Conservation (phyloP, 2,797 vertebrate species). For the Thaleichthys pacificus region DNA sequence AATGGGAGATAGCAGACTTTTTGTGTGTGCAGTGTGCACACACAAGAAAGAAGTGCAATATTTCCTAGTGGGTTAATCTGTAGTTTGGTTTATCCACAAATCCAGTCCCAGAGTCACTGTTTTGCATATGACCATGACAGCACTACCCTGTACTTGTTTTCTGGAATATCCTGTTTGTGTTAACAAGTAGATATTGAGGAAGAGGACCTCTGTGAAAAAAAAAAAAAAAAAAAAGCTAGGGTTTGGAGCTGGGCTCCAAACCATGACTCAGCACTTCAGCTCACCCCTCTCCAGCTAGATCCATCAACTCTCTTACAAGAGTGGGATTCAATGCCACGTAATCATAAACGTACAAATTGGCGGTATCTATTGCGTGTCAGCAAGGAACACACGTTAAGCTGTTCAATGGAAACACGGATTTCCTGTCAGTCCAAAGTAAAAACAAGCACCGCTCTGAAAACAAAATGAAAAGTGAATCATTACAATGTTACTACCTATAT, state of each 20-base stretch:
- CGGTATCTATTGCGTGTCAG: too few species aligned
- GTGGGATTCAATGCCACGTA: too few species aligned
- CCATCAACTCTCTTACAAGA: too few species aligned
- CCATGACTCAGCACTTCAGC: too few species aligned
- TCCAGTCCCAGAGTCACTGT: not conserved
- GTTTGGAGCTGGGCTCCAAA: too few species aligned
- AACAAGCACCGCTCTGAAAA: too few species aligned
- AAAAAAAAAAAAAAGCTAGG: too few species aligned
- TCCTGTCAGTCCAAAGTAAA: too few species aligned
- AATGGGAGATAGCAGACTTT: conserved; percentile 4
- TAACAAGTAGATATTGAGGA: not conserved
- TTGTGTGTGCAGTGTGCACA: not conserved
- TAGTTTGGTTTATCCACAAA: not conserved
- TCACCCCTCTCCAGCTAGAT: too few species aligned
- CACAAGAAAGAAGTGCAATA: not conserved
- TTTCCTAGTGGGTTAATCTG: not conserved
- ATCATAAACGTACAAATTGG: too few species aligned
- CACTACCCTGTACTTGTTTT: not conserved
- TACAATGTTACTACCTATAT: not conserved
- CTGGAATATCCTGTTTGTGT: conserved; percentile 3
- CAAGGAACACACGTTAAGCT: too few species aligned
- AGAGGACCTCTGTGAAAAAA: not conserved
- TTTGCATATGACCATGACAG: not conserved
- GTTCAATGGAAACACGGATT: too few species aligned
- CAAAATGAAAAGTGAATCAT: not conserved